phyloP scores from a whole-genome alignment of 2,888 invertebrate genomes.

The Oligia strigilis region DNA sequence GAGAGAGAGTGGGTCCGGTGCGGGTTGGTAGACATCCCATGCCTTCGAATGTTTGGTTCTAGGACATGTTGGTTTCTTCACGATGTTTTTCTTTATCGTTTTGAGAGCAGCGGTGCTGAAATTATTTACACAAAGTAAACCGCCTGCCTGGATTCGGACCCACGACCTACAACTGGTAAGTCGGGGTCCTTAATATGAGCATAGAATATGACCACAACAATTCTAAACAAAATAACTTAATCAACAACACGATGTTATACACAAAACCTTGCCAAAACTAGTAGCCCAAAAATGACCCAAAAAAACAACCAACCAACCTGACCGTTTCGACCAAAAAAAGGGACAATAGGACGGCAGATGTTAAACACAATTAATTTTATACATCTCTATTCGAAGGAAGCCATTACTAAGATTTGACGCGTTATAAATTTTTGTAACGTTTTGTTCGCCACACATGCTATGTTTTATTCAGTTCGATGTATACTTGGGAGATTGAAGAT shows the following conservation, averaged over 20 bases:
- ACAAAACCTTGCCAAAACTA: conserved; percentile 39
- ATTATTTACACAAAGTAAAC: neutral
- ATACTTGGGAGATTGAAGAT: conserved; percentile 10
- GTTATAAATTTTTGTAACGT: conserved; percentile 88
- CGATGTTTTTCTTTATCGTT: neutral
- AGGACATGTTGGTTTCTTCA: neutral
- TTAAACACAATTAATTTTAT: conserved; percentile 88
- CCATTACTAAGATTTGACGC: conserved; percentile 89
- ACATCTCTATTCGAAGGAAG: conserved; percentile 88
- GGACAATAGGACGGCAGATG: conserved; percentile 86
- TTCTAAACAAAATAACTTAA: conserved; percentile 8
- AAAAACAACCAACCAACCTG: conserved; percentile 58
- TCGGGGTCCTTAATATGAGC: neutral
- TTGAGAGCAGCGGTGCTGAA: neutral
- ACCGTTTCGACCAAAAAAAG: conserved; percentile 75
- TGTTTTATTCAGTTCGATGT: conserved; percentile 49
- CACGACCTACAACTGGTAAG: neutral
- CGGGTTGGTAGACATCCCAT: neutral
- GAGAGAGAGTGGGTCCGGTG: neutral
- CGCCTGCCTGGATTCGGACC: neutral
- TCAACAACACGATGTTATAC: conserved; percentile 17
- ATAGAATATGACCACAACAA: neutral
- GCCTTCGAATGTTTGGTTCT: neutral
- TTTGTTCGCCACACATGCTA: conserved; percentile 80
- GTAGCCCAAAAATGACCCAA: conserved; percentile 59